Conservation (phyloP, 2,113 vertebrate genomes). For the Boulengeromyrus knoepffleri region DNA sequence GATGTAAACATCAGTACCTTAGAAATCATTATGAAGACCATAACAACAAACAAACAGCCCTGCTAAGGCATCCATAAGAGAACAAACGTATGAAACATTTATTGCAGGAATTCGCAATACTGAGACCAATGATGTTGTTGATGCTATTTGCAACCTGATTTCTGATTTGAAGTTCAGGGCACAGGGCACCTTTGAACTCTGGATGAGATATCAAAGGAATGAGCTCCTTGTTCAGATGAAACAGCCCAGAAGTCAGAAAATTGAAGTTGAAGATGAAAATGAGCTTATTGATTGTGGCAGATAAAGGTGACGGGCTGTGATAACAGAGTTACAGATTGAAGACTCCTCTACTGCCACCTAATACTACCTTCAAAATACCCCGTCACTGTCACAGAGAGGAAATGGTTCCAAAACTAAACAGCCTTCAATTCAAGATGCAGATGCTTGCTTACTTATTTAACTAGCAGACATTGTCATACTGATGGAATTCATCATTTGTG, state of each 20-base stretch:
- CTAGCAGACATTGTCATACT: neutral
- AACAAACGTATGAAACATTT: neutral
- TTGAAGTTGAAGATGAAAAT: constrained; percentile 40
- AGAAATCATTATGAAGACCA: neutral
- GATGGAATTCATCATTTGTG: neutral
- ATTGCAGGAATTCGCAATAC: neutral
- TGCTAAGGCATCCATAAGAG: neutral
- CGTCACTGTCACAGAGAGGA: neutral
- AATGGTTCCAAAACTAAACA: neutral
- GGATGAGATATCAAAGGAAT: constrained; percentile 42
- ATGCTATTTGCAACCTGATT: neutral
- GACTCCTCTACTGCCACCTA: neutral
- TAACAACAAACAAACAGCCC: neutral
- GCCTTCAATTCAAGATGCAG: neutral
- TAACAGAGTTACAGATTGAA: neutral
- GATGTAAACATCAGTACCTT: neutral
- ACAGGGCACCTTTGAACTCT: constrained; percentile 23
- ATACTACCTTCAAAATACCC: neutral
- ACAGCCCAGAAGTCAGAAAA: constrained; percentile 29
- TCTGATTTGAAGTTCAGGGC: constrained; percentile 18
- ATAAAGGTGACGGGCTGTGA: neutral
- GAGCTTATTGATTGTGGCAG: constrained; percentile 37
- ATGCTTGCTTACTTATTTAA: neutral
- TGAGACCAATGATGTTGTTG: neutral
- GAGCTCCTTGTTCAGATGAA: constrained; percentile 38